phyloP scores from a whole-genome alignment of 2,797 vertebrate genomes.

The Lophius americanus region DNA sequence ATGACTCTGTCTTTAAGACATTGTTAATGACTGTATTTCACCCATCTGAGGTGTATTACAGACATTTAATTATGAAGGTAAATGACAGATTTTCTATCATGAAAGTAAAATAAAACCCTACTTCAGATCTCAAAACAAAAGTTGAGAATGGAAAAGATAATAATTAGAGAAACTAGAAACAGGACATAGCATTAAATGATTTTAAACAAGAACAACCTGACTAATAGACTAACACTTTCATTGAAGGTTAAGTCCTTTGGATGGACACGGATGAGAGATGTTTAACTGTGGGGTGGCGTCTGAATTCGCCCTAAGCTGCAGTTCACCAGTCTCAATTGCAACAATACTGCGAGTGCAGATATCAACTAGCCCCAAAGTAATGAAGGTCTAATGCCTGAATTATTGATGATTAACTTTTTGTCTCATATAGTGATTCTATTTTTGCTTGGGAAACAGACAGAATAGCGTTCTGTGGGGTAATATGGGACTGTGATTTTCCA shows the following conservation, averaged over 20 bases:
- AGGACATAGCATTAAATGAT: too few species aligned
- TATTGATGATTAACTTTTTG: constrained; percentile 25
- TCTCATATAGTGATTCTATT: constrained; percentile 12
- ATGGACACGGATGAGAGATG: constrained; percentile 2
- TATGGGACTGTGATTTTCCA: constrained; percentile 59
- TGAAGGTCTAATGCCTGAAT: constrained; percentile 5
- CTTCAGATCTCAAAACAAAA: background rate
- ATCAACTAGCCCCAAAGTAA: constrained; percentile 18
- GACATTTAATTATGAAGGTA: constrained; percentile 1
- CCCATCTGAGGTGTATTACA: background rate
- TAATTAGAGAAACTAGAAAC: too few species aligned
- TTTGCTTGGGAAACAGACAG: constrained; percentile 4
- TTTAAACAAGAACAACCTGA: too few species aligned
- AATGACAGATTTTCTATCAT: background rate
- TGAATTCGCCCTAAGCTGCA: constrained; percentile 10
- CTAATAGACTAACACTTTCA: too few species aligned
- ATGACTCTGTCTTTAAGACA: background rate
- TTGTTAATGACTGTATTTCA: background rate
- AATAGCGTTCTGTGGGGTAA: constrained; percentile 17
- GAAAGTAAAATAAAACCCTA: background rate
- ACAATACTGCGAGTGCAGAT: constrained; percentile 19
- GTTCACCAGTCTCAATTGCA: background rate
- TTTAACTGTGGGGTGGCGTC: constrained; percentile 5
- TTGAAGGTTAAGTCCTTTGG: background rate
- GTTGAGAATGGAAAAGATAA: too few species aligned